phyloP scores from a whole-genome alignment of 2,113 vertebrate genomes.

The Callithrix jacchus region DNA sequence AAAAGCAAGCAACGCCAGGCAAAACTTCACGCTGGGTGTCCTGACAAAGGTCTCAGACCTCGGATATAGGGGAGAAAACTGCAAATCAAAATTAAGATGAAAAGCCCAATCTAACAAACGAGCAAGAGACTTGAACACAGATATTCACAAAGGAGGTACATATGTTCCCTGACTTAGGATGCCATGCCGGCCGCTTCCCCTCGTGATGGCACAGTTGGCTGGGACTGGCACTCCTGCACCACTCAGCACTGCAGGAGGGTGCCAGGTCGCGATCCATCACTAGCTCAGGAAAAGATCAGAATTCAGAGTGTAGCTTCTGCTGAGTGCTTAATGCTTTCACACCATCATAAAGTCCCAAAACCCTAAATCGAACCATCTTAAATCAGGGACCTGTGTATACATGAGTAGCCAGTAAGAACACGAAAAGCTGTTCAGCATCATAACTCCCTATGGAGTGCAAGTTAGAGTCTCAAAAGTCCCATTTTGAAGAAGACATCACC shows the following conservation, averaged over 20 bases:
- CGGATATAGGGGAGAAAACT: not conserved
- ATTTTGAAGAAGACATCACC: not conserved
- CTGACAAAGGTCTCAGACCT: not conserved
- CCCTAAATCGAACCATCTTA: not conserved
- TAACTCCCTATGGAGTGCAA: too few relatives aligned
- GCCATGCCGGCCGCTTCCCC: not conserved
- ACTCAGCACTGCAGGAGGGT: not conserved
- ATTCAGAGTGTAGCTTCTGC: not conserved
- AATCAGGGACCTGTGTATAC: not conserved
- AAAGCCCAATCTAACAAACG: not conserved
- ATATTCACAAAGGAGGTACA: not conserved
- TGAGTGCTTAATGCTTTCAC: not conserved
- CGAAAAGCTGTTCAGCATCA: rapidly evolving
- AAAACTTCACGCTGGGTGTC: not conserved
- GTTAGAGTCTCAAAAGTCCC: not conserved
- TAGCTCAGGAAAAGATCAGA: not conserved
- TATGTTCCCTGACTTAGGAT: not conserved
- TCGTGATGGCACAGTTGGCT: not conserved
- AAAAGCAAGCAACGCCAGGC: rapidly evolving
- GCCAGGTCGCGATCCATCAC: rapidly evolving
- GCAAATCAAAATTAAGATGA: not conserved
- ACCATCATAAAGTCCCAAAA: not conserved
- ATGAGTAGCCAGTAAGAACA: not conserved
- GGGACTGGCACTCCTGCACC: not conserved
- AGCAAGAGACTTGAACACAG: not conserved